Base-by-base conservation (phyloP, 2,113 vertebrate genomes). In the Hippolais icterina region DNA sequence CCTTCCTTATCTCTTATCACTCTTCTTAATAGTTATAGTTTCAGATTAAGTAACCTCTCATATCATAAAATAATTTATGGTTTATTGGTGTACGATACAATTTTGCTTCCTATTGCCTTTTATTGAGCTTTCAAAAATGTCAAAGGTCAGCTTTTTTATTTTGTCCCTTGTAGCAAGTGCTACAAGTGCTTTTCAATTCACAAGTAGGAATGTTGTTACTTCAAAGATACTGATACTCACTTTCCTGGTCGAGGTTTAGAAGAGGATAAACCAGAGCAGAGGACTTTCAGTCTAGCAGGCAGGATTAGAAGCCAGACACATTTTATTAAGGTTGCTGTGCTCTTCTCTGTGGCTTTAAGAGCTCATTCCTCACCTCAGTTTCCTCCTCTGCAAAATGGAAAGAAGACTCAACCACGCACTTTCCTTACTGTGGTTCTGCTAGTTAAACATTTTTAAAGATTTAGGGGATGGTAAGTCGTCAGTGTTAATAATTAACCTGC, bases 1-100 rank as follows among this genome's bases (percentile, higher is more conserved):
- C 92, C 91, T 96, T 92, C 75, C 89, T 97, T 97, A 97, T 97
- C 97, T 95, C 91, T 97, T 97, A 97, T 96, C 97, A 11, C 70
- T 92, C 69, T 96, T 53, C 74, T 93, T 97, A 97, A 97, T 96
- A 96, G 88, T 96, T 96, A 96, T 90, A 64, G 85, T 94, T 97
- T 93, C 84, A 93, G 89, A 97, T 97, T 95, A 95, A 98, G 89
- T 96, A 96, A 95, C 86, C 89, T 94, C 44, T 80, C 61, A 20
- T 97, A 93, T 97, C 76, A 84, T 94, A 89, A 97, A 96, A 96
- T 94, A 97, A 97, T 93, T 90, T 89, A 93, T 3, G 8, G 35
- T 95, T 95, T 90, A 83, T 92, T 94, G 80, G 54, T 88, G 71
- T 60, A 15, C 3, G 29, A 86, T 96, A 87, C 63, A 53, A 54